Conservation (phyloP, 2,113 vertebrate genomes). For the Agelaius phoeniceus region DNA sequence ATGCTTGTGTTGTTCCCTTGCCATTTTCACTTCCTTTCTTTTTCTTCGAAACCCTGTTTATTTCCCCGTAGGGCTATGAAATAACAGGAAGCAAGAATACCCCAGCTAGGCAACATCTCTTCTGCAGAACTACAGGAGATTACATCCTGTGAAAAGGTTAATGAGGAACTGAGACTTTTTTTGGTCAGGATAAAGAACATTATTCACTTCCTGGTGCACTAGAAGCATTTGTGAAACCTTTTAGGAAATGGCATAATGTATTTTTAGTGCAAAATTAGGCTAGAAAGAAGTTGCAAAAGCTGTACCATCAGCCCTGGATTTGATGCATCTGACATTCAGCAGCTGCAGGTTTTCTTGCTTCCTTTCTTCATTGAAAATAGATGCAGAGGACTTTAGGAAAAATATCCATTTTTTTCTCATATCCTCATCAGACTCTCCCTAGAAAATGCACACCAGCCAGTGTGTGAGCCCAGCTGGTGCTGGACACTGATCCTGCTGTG, state of each 20-base stretch:
- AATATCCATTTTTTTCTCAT: background rate
- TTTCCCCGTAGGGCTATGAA: constrained; percentile 31
- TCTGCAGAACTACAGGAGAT: background rate
- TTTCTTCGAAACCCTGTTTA: constrained; percentile 34
- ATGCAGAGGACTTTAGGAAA: background rate
- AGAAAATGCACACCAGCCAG: background rate
- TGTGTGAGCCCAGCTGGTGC: background rate
- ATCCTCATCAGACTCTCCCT: background rate
- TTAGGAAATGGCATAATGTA: background rate
- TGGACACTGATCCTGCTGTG: background rate
- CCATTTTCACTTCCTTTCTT: constrained; percentile 32
- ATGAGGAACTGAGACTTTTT: background rate
- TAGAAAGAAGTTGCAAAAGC: background rate
- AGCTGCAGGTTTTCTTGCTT: background rate
- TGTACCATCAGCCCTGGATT: background rate
- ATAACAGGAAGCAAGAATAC: constrained; percentile 17
- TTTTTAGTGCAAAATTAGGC: background rate
- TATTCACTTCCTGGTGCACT: background rate
- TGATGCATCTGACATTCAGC: background rate
- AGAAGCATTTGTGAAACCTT: background rate
- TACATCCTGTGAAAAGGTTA: background rate
- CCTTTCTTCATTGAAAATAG: background rate
- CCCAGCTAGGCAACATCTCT: background rate
- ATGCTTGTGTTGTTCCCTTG: constrained; percentile 29
- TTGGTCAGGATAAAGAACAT: background rate